Conservation (phyloP, 2,888 invertebrate species). For the Lordiphosa andalusiaca region DNA sequence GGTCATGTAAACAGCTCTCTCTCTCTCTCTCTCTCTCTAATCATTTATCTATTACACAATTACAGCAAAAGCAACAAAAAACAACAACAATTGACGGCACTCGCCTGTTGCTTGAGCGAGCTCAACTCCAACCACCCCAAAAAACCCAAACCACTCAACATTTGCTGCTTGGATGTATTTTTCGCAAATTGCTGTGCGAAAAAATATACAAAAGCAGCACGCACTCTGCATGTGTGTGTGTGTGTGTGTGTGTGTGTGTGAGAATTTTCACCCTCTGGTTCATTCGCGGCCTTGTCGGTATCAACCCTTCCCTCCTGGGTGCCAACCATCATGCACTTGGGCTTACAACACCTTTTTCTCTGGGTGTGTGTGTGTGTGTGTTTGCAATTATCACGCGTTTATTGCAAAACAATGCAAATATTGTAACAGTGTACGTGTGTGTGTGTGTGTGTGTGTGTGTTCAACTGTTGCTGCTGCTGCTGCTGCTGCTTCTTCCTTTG, state of each 20-base stretch:
- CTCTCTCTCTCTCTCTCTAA: too few species aligned
- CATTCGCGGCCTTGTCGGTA: conserved; percentile 6
- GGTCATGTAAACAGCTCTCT: conserved; percentile 58
- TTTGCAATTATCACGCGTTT: conserved; percentile 69
- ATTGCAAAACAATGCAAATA: conserved; percentile 74
- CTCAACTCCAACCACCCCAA: conserved; percentile 21
- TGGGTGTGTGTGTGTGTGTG: conserved; percentile 26
- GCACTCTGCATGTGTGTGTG: conserved; percentile 5
- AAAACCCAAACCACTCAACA: conserved; percentile 7
- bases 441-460: conserved; percentile 5
- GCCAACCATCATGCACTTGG: conserved; percentile 48
- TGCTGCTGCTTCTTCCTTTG: conserved; percentile 37
- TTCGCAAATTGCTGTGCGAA: conserved; percentile 11
- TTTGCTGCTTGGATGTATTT: conserved; percentile 4
- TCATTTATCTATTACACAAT: conserved; percentile 72
- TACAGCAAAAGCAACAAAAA: conserved; percentile 24
- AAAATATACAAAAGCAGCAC: conserved; percentile 1
- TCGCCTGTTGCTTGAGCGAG: conserved; percentile 44
- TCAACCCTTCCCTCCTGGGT: conserved; percentile 7
- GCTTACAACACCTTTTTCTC: conserved; percentile 41
- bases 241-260: conserved; percentile 2
- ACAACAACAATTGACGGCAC: conserved; percentile 41
- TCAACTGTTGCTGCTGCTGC: conserved; percentile 7
- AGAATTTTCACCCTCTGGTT: not conserved
- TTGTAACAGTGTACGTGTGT: conserved; percentile 2